Evolutionary conservation across 2,888 invertebrate genomes (phyloP), one percentile per base, ranked within the genome.

Genomic region (Eledone cirrhosa): DNA sequence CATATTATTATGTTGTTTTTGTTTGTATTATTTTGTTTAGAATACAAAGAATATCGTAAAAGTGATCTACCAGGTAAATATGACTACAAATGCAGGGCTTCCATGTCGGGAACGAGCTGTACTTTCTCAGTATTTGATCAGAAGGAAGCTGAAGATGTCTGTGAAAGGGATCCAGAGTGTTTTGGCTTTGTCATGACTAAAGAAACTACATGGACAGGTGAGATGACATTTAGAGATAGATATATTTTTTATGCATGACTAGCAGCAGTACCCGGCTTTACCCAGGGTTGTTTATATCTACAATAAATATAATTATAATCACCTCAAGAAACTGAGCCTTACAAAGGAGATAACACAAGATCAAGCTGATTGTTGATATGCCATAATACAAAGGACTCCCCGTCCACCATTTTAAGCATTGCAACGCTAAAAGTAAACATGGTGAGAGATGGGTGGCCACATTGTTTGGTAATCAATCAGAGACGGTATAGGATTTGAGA

Each of bases 191-290:
- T 91, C 29, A 80, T 90, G 78, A 86, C 89, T 2, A 67, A 85
- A 47, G 80, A 86, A 29, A 86, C 80, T 77, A 89, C 91, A 13
- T 91, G 90, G 91, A 87, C 90, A 82, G 91, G 91, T 89, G 83
- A 78, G 77, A 63, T n/a, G 7, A 3, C 41, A 41, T 31, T 22
- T 31, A 29, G 5, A 16, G 33, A n/a, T 2, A 11, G 5, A 14
- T 5, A 24, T 11, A 31, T 14, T 24, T 24, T 53, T 24, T 22
- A 41, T 76, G 76, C n/a, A 47, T 7, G 33, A 31, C 2, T 16
- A 22, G 41, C 2, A 19, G 33, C 22, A 3, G 7, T 27, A 41
- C 33, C 2, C 7, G 4, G 16, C 19, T 22, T 19, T 19, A 5
- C 11, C 41, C 16, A 4, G 16, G 24, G 47, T 77, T 27, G 31